Base-by-base conservation (phyloP, 2,888 invertebrate species). In the Drosophila rellima region DNA sequence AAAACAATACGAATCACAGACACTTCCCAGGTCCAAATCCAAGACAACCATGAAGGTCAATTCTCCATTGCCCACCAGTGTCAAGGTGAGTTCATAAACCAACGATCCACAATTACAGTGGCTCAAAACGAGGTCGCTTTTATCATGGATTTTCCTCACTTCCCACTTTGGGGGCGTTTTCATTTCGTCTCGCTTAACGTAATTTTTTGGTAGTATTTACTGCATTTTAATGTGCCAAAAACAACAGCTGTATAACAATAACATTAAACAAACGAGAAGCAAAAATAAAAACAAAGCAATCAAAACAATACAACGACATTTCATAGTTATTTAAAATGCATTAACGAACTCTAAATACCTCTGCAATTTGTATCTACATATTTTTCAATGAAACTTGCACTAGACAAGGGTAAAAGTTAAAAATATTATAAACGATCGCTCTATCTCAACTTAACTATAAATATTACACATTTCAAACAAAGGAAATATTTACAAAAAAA, bases 41-140 rank as follows among this genome's bases (percentile, higher is more conserved):
- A 70, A 68, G 60, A 64, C 75, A 48, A 29, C 40, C 56, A 90
- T 90, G 91, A 90, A 91, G 79, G 82, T 85, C 52, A 87, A 90
- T 69, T 71, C 82, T 57, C 82, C 88, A 63, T 73, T 87, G 77
- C 82, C 84, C 82, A 84, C 74, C 85, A 88, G 74, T 60, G 87
- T 80, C 90, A 90, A 90, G 90, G 91, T 91, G 74, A 90, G 87
- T 75, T 11, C 15, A 17, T 26, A 44, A 29, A 17, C 23, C 11
- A 33, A 11, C 6, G 26, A 47, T 45, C 45, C 37, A 5, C 17
- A 23, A 29, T 5, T 2, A 6, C 18, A 33, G 31, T 60, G 11
- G 18, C 37, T 48, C 18, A 17, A 37, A 17, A 37, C 56, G 42
- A 33, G 37, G 33, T 50, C 60, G 40, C 48, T 56, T 44, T 33